Conservation (phyloP, 2,797 vertebrate genomes). For the Myotis daubentonii region DNA sequence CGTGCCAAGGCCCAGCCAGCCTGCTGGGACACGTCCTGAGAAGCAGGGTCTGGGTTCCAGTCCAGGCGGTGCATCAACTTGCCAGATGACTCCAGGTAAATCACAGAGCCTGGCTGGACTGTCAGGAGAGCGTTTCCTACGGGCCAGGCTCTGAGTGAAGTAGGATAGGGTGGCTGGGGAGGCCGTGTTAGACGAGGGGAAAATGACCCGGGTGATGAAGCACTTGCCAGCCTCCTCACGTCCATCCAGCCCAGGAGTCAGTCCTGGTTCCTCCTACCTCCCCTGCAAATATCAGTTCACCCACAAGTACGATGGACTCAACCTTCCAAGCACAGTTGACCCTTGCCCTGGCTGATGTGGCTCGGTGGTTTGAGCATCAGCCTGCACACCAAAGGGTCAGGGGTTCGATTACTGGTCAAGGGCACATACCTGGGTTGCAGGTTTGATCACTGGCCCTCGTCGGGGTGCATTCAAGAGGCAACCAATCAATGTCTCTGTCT, state of each 20-base stretch:
- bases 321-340: neutral
- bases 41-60: neutral
- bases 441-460: too few relatives aligned
- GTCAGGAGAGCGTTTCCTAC: accelerated
- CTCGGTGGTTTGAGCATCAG: too few relatives aligned
- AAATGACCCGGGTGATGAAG: neutral
- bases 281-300: neutral
- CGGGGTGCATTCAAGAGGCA: too few relatives aligned
- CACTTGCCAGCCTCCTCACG: neutral
- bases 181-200: neutral
- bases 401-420: too few relatives aligned
- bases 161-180: accelerated
- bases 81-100: neutral
- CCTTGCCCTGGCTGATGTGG: too few relatives aligned
- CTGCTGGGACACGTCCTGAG: neutral
- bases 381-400: too few relatives aligned
- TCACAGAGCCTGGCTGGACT: accelerated
- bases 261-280: neutral
- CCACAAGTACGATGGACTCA: accelerated
- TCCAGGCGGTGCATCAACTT: neutral
- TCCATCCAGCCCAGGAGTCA: neutral
- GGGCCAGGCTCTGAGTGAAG: neutral
- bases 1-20: neutral
- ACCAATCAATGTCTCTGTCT: too few relatives aligned
- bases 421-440: too few relatives aligned